These are phyloP conservation scores for Eulacestoma nigropectus DNA, from an alignment of 2,113 vertebrate genomes.

Conservation along the genomic window DNA sequence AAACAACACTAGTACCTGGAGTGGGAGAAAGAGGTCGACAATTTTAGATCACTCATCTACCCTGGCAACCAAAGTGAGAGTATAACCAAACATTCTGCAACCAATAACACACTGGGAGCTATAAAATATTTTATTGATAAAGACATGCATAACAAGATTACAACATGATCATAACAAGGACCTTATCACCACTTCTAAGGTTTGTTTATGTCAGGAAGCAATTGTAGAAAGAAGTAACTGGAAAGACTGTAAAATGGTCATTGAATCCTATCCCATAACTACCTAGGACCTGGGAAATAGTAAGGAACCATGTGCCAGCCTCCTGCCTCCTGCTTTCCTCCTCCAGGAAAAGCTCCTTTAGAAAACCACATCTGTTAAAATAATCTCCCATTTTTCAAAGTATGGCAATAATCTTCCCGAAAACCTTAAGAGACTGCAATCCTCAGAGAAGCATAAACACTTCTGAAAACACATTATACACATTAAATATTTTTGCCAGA, in stretches of 20 bases:
- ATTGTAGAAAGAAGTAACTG: not conserved
- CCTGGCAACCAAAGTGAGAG: not conserved
- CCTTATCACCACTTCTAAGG: not conserved
- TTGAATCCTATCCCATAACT: not conserved
- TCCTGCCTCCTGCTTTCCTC: too few relatives aligned
- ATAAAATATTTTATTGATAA: not conserved
- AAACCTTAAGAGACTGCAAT: not conserved
- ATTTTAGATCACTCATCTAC: not conserved
- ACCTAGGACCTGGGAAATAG: not conserved
- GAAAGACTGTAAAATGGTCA: not conserved
- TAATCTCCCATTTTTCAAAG: not conserved
- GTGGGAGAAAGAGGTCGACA: not conserved
- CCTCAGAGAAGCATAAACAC: not conserved
- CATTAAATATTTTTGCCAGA: not conserved
- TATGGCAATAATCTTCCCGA: not conserved
- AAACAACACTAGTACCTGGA: slow-evolving; percentile 79
- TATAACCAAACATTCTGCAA: slow-evolving; percentile 1
- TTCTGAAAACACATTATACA: not conserved
- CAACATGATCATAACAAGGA: not conserved
- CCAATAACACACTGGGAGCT: not conserved
- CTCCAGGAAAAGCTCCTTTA: not conserved
- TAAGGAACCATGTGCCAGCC: not conserved
- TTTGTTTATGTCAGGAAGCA: not conserved
- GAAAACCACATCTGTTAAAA: not conserved
- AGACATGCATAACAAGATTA: not conserved